Conservation (phyloP, 2,113 vertebrate species). For the Fregetta grallaria region DNA sequence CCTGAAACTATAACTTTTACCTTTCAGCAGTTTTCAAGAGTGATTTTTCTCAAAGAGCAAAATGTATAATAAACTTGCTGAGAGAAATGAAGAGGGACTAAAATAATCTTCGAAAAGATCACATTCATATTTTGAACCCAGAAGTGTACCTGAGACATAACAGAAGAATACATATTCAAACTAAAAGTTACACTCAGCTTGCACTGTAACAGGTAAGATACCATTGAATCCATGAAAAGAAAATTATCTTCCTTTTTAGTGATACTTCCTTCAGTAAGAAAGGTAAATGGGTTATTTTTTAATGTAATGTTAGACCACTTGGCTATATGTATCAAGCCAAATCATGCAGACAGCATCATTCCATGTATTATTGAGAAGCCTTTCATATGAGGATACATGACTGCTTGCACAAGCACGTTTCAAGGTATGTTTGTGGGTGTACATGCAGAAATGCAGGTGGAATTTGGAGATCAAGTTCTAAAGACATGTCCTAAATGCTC, state of each 20-base stretch:
- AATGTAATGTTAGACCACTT: not conserved
- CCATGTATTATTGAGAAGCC: not conserved
- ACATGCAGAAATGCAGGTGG: not conserved
- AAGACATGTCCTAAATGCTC: not conserved
- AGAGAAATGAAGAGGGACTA: not conserved
- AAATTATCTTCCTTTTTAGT: not conserved
- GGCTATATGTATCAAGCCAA: not conserved
- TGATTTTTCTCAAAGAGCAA: not conserved
- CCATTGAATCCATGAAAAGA: not conserved
- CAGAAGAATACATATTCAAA: not conserved
- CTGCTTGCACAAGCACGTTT: not conserved
- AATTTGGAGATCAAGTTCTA: not conserved
- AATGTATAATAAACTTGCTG: not conserved
- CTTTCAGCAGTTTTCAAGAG: not conserved
- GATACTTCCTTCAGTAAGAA: not conserved
- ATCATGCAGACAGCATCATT: not conserved
- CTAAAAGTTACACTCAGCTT: not conserved
- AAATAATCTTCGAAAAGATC: not conserved
- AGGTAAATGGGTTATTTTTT: not conserved
- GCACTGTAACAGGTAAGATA: not conserved
- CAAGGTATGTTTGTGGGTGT: not conserved
- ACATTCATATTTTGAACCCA: not conserved
- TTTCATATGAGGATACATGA: not conserved
- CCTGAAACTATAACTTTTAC: constrained; percentile 2
- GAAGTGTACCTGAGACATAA: not conserved